These are phyloP conservation scores for Holacanthus passer DNA, from an alignment of 2,113 vertebrate species.

Conservation along the genomic window DNA sequence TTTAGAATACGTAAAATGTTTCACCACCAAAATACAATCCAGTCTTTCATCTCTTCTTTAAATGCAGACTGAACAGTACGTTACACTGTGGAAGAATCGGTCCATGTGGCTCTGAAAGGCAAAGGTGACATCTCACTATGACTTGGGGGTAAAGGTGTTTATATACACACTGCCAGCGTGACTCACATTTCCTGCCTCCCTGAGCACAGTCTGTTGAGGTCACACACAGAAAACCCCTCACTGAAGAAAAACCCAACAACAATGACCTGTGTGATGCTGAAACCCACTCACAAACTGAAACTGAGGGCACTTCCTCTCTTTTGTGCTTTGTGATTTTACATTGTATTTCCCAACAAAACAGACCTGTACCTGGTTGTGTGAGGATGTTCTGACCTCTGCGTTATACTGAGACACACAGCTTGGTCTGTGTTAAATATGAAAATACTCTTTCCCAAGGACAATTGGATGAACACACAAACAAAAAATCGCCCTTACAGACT, in stretches of 20 bases:
- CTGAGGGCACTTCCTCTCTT: slow-evolving; percentile 17
- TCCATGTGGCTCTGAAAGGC: slow-evolving; percentile 56
- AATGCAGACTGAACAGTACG: slow-evolving; percentile 32
- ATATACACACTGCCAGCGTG: slow-evolving; percentile 67
- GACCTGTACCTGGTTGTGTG: slow-evolving; percentile 5
- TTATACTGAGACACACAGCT: background rate
- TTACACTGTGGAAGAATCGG: slow-evolving; percentile 16
- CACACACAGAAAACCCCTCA: slow-evolving; percentile 49
- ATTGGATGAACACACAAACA: background rate
- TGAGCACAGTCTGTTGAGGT: slow-evolving; percentile 74
- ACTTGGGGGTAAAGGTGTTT: slow-evolving; percentile 68
- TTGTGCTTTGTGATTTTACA: slow-evolving; percentile 19
- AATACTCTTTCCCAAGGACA: background rate
- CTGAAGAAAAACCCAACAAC: slow-evolving; percentile 56
- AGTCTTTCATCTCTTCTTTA: background rate
- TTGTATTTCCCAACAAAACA: slow-evolving; percentile 12
- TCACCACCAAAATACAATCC: background rate
- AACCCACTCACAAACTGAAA: slow-evolving; percentile 42
- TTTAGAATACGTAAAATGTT: background rate
- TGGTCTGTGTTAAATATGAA: background rate
- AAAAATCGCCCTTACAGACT: background rate
- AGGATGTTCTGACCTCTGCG: slow-evolving; percentile 12
- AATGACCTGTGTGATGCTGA: slow-evolving; percentile 60
- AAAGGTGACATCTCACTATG: slow-evolving; percentile 70
- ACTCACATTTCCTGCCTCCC: slow-evolving; percentile 72